A percentile compares a stretch with the other conserved stretches of the same genome.
These are phyloP conservation scores for Trissoscelio sp. DNA, from an alignment of 2,888 invertebrate genomes.

Conservation along the genomic window DNA sequence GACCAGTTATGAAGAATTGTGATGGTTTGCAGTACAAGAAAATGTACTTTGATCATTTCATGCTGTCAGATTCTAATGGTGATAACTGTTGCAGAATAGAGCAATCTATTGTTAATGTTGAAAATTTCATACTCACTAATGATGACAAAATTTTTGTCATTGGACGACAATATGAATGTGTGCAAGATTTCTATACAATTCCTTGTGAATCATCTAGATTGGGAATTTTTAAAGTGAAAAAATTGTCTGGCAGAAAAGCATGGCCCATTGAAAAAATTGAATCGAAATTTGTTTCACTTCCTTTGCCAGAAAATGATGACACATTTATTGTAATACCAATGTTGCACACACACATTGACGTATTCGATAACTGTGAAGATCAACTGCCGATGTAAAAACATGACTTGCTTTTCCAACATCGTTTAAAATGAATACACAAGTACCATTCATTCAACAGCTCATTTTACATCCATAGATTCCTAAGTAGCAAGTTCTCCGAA, in stretches of 20 bases:
- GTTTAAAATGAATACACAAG: too few species aligned
- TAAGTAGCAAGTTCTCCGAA: too few species aligned
- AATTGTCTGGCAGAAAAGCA: not conserved
- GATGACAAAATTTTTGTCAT: not conserved
- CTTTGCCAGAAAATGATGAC: not conserved
- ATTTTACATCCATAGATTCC: too few species aligned
- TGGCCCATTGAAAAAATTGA: conserved; percentile 6
- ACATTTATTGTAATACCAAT: conserved; percentile 11
- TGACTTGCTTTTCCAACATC: too few species aligned
- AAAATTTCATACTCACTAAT: conserved; percentile 14
- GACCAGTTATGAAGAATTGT: not conserved
- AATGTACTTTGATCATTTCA: conserved; percentile 1
- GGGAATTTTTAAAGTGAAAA: conserved; percentile 1
- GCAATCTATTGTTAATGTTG: not conserved
- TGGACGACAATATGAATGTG: conserved; percentile 6
- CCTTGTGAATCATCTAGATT: conserved; percentile 12
- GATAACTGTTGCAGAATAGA: conserved; percentile 12
- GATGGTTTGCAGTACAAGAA: conserved; percentile 10
- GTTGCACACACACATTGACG: not conserved
- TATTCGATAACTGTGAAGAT: too few species aligned
- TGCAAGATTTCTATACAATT: conserved; percentile 13
- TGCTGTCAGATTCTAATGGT: not conserved
- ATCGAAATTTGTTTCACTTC: conserved; percentile 10
- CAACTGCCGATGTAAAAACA: too few species aligned
- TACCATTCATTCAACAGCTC: too few species aligned